Percentiles rank a stretch among this genome's conserved stretches.
These are phyloP conservation scores for Drosophila dives DNA, from an alignment of 2,888 invertebrate species.

Conservation along the genomic window DNA sequence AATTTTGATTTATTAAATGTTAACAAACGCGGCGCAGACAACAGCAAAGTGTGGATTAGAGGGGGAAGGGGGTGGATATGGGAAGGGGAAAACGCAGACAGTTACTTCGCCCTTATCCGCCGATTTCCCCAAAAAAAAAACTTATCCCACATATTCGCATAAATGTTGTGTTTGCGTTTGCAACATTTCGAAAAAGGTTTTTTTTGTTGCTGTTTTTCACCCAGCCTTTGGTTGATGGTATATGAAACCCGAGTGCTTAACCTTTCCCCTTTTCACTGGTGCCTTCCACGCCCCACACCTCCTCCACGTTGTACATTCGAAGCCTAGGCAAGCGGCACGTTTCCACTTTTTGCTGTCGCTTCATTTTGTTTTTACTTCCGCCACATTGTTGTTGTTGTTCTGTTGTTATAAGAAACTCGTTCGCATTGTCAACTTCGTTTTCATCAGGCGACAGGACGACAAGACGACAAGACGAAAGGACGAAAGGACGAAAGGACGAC, in stretches of 20 bases:
- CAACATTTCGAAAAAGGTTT: constrained; percentile 50
- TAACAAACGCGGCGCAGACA: constrained; percentile 45
- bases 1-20: constrained; percentile 83
- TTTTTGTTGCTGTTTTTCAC: not conserved
- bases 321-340: constrained; percentile 63
- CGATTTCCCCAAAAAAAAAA: constrained; percentile 10
- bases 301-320: constrained; percentile 5
- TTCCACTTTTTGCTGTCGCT: constrained; percentile 77
- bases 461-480: not conserved
- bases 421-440: constrained; percentile 79
- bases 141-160: constrained; percentile 44
- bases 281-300: not conserved
- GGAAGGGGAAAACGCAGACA: not conserved
- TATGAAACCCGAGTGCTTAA: constrained; percentile 58
- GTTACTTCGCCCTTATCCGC: not conserved
- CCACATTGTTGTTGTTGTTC: constrained; percentile 25
- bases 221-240: constrained; percentile 6
- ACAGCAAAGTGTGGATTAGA: not conserved
- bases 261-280: constrained; percentile 45
- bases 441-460: constrained; percentile 65
- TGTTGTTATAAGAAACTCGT: constrained; percentile 77
- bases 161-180: constrained; percentile 60
- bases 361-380: constrained; percentile 70
- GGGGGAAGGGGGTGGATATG: not conserved
- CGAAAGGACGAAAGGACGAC: not conserved